Evolutionary conservation across 2,888 invertebrate genomes (phyloP), one percentile per base, ranked within the genome.

Genomic region (Himalopsyche kuldschensis): DNA sequence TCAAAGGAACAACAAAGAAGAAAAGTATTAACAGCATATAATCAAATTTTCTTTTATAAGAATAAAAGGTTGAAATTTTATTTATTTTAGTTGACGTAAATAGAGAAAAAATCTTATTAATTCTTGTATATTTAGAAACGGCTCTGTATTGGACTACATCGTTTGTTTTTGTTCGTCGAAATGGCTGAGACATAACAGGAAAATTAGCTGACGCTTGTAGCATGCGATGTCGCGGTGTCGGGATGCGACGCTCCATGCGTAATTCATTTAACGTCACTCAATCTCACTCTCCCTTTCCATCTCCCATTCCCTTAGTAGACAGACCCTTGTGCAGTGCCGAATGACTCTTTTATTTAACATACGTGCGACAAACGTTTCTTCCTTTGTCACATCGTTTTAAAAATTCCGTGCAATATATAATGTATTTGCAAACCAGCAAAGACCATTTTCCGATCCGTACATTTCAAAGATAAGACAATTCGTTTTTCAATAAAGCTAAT

Each of bases 141-240:
- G 27, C 69, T 69, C 69, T 69, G 69, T 11, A 2, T 69, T 11
- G 11, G 27, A 30, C 41, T 27, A 30, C 27, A 69, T 24, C 27
- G 69, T 27, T 69, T 69, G 69, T 69, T 69, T 69, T 69, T 83
- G 80, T 82, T 78, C 79, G 20, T 30, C 80, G 55, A 76, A 80
- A 63, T 63, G 32, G 32, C 81, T 48, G 63, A 24, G 24, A 80
- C 77, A 80, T 80, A 75, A 35, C 78, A 30, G 84, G 75, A 75
- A 84, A 81, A 83, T 83, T 83, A 83, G 83, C 46, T 17, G 78
- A 46, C 46, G 47, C 80, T 80, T 55, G 47, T 75, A 27, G 80
- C 47, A 69, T 41, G 69, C 79, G 69, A 80, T 69, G 69, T 35
- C 11, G 69, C 31, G 75, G 75, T 80, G 75, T 80, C 80, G 27